Evolutionary conservation across 1,140 invertebrate genomes (phyloP).

Genomic region (Rhagoletis pomonella): DNA sequence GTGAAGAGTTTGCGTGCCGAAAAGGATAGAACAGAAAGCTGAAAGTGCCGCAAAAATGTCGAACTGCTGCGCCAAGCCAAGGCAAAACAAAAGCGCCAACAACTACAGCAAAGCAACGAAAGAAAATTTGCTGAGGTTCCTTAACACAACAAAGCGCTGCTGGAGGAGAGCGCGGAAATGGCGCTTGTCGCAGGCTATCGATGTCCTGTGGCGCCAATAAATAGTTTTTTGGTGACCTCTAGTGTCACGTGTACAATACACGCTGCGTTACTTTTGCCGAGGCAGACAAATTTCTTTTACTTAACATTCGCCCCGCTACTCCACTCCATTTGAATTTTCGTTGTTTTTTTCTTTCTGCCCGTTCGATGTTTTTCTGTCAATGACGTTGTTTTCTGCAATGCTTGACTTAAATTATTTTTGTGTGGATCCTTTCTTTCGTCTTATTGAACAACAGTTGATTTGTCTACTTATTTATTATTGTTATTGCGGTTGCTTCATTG

Average conservation of each 20-base stretch:
- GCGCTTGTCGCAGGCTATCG: not conserved
- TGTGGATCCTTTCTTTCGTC: not conserved
- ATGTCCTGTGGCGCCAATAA: slow-evolving; percentile 31
- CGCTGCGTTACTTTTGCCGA: slow-evolving; percentile 24
- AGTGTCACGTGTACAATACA: not conserved
- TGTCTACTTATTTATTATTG: slow-evolving; percentile 24
- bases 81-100: not conserved
- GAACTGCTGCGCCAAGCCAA: not conserved
- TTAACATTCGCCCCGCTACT: not conserved
- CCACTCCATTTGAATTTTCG: not conserved
- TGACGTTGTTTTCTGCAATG: not conserved
- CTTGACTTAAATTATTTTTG: not conserved
- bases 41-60: not conserved
- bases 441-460: not conserved
- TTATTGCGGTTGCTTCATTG: slow-evolving; percentile 16
- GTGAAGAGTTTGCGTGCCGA: not conserved
- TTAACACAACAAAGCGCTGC: not conserved
- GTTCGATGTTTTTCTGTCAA: not conserved
- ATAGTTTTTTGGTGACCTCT: slow-evolving; percentile 11
- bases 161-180: not conserved
- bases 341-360: not conserved
- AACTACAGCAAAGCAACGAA: not conserved
- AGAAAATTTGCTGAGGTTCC: not conserved
- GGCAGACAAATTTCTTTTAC: not conserved
- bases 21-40: not conserved